phyloP scores from a whole-genome alignment of 2,797 vertebrate species.

The Hydrophis major region DNA sequence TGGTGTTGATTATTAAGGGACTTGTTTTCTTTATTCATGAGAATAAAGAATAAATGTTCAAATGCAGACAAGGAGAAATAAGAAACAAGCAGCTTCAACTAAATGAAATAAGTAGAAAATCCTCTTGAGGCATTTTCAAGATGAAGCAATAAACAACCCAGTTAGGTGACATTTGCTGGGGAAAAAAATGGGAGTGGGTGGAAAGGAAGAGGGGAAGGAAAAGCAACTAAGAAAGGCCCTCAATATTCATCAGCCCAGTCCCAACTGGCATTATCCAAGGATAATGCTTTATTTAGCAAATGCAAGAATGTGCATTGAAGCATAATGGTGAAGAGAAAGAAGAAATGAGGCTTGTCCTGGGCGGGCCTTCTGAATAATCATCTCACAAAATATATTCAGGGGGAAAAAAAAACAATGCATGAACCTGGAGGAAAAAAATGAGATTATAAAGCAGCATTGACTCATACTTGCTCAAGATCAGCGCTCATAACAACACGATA shows the following conservation, averaged over 20 bases:
- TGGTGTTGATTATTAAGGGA: background rate
- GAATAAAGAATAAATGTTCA: background rate
- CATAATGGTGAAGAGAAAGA: background rate
- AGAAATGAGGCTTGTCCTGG: background rate
- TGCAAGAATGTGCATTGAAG: fast-evolving
- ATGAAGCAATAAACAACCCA: constrained; percentile 58
- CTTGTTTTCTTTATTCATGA: background rate
- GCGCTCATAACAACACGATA: background rate
- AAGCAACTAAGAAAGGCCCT: constrained; percentile 10
- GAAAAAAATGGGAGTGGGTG: background rate
- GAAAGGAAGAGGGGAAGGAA: background rate
- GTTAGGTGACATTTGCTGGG: constrained; percentile 47
- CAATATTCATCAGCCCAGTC: constrained; percentile 19
- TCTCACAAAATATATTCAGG: background rate
- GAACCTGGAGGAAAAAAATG: background rate
- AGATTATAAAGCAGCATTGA: background rate
- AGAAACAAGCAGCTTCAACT: constrained; percentile 34
- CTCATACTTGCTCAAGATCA: background rate
- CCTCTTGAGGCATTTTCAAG: constrained; percentile 40
- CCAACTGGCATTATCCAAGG: constrained; percentile 14
- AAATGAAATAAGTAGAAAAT: constrained; percentile 35
- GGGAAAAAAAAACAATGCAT: background rate
- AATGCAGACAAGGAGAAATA: constrained; percentile 20
- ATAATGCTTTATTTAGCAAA: background rate
- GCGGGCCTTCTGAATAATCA: background rate